phyloP scores from a whole-genome alignment of 2,113 vertebrate genomes.

The Vulpes ferrilata region DNA sequence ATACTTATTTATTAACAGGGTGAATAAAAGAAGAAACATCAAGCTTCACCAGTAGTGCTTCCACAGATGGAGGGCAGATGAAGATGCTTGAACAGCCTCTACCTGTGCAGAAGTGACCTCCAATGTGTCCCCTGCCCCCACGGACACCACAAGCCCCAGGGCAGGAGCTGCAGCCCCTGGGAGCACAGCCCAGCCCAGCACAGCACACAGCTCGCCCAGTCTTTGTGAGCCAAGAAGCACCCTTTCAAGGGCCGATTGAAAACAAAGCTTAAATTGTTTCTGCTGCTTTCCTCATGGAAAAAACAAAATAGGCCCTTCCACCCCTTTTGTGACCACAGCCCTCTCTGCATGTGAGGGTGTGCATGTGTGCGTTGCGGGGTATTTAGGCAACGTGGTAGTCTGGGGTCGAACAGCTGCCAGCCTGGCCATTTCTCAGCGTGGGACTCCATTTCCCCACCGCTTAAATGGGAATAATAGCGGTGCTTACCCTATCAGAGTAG shows the following conservation, averaged over 20 bases:
- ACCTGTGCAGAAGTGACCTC: neutral
- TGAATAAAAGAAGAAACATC: neutral
- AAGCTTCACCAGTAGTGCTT: neutral
- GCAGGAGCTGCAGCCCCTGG: neutral
- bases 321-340: neutral
- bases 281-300: neutral
- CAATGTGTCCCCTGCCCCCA: fast-evolving
- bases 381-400: neutral
- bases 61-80: neutral
- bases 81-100: neutral
- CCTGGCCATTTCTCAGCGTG: neutral
- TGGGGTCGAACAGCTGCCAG: neutral
- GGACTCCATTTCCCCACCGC: neutral
- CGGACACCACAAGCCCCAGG: neutral
- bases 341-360: neutral
- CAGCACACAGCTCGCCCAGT: neutral
- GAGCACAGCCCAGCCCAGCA: no score
- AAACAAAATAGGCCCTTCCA: neutral
- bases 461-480: neutral
- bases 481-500: neutral
- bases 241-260: neutral
- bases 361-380: fast-evolving
- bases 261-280: neutral
- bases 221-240: neutral
- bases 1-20: neutral